phyloP scores from a whole-genome alignment of 2,113 vertebrate species.

The Choloepus hoffmanni region DNA sequence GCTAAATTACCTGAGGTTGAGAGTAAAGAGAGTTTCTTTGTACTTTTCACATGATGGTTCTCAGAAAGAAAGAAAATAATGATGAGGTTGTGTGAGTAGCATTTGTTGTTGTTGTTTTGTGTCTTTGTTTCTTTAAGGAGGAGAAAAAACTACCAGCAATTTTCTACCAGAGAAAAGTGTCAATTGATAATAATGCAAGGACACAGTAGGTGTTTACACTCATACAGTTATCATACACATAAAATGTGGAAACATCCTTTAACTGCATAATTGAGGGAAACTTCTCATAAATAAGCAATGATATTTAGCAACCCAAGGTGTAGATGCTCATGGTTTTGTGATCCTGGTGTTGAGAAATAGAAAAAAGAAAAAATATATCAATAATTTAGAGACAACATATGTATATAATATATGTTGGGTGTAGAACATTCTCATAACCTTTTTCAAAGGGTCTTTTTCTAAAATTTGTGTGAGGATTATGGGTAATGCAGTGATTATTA shows the following conservation, averaged over 20 bases:
- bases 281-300: neutral
- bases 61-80: conserved; percentile 42
- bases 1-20: conserved; percentile 48
- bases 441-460: neutral
- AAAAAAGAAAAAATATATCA: neutral
- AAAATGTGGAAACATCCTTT: neutral
- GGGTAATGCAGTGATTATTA: neutral
- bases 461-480: neutral
- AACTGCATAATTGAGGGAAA: neutral
- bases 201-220: neutral
- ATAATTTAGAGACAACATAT: neutral
- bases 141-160: neutral
- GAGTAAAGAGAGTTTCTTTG: conserved; percentile 25
- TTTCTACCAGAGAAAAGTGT: conserved; percentile 28
- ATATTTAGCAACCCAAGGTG: neutral
- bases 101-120: neutral
- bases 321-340: neutral
- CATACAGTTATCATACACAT: neutral
- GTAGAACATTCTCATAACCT: neutral
- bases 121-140: conserved; percentile 39
- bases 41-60: conserved; percentile 21
- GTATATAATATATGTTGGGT: neutral
- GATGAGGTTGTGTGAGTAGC: neutral
- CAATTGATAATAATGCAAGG: conserved; percentile 28
- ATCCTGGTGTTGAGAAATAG: conserved; percentile 18